Base-by-base conservation (phyloP, 2,888 invertebrate genomes). In the Idaea aversata region DNA sequence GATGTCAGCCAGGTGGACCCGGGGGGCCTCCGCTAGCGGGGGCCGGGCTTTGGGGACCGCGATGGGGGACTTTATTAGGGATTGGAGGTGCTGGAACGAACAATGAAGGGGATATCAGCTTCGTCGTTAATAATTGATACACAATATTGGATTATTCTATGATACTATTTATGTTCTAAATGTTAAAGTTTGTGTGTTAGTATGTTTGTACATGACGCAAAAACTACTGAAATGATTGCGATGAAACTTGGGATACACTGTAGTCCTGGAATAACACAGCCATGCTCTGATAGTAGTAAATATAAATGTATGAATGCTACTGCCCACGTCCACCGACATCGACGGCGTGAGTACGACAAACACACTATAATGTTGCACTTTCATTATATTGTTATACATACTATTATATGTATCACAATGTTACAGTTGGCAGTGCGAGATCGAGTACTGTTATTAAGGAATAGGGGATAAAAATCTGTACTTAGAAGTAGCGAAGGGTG, bases 11-110 rank as follows among this genome's bases (percentile, higher is more conserved):
- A 93, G 71, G 86, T 97, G 94, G 2, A 97, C 95, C n/a, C 81
- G 82, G 0, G 97, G 96, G 0, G 96, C 97, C 77, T 95, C 95
- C 57, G 94, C 94, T 38, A 94, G 80, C 0, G 97, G 97, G 34
- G 95, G 90, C 67, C 93, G 90, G 0, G 96, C 94, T 72, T 94
- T 85, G 74, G 95, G 94, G 5, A 94, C 87, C 1, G 95, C 93
- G 15, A 95, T 95, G 68, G 94, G 90, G 85, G 96, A 97, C 80
- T 95, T 95, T 68, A 98, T 94, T 74, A 95, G 87, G 0, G 94
- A 88, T 70, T 95, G 93, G 64, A 97, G 67, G 75, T 77, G 79
- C 82, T 79, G 69, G 25, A 25, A 25, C 25, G 25, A 25, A 25
- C 25, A n/a, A n/a, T n/a, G n/a, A n/a, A n/a, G n/a, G n/a, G 25